These are phyloP conservation scores for Ochropleura plecta DNA, from an alignment of 2,888 invertebrate species.

Conservation along the genomic window DNA sequence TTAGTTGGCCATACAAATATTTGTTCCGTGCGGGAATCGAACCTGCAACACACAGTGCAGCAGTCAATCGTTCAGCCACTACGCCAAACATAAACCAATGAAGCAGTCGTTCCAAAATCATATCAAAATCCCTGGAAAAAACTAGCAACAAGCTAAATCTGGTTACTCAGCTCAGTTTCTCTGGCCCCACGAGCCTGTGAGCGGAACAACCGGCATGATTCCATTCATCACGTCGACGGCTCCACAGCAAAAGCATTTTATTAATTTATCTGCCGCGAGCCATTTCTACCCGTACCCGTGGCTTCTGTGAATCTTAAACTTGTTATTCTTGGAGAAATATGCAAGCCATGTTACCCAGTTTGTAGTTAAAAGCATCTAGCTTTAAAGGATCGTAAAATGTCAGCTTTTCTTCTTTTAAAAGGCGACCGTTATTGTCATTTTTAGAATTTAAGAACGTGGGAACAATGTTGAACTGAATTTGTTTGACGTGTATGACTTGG, in stretches of 20 bases:
- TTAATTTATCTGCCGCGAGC: constrained; percentile 69
- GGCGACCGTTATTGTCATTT: constrained; percentile 3
- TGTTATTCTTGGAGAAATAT: constrained; percentile 60
- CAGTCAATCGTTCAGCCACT: too few relatives aligned
- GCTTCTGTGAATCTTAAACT: constrained; percentile 54
- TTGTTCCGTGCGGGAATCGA: too few relatives aligned
- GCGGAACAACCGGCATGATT: constrained; percentile 69
- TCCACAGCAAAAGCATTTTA: constrained; percentile 66
- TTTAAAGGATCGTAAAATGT: constrained; percentile 28
- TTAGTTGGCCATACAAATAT: too few relatives aligned
- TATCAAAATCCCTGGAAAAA: neutral
- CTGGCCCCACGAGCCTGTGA: constrained; percentile 63
- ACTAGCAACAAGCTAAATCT: neutral
- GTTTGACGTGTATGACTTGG: neutral
- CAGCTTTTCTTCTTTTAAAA: constrained; percentile 31
- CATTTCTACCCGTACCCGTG: constrained; percentile 35
- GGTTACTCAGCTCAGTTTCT: constrained; percentile 29
- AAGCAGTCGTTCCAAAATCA: neutral
- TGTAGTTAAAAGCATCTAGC: constrained; percentile 50
- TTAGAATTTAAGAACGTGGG: constrained; percentile 6
- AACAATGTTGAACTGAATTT: neutral
- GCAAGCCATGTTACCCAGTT: constrained; percentile 50
- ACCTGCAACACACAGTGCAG: too few relatives aligned
- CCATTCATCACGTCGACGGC: constrained; percentile 72
- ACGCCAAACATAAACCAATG: too few relatives aligned